Evolutionary conservation across 1,140 invertebrate genomes (phyloP), one percentile per base, ranked within the genome.

Genomic region (Heliconius eleuchia): DNA sequence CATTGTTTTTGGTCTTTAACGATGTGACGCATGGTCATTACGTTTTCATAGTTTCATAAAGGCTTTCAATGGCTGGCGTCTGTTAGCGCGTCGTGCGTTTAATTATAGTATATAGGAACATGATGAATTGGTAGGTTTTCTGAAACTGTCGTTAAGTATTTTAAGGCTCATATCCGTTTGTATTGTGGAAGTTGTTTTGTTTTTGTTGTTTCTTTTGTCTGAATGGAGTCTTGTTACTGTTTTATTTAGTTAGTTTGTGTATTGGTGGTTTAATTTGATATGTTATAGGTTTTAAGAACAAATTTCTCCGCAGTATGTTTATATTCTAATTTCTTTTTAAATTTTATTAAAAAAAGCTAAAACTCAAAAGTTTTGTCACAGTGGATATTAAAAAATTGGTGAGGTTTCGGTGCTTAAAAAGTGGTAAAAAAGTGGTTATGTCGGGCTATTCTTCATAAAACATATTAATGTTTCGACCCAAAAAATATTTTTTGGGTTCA

Each of bases 1-100:
- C 84, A 92, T 94, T 94, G 92, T 94, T 94, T 93, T 91, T 91
- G 91, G 91, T 94, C 91, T 94, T 94, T 94, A 92, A 91, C 91
- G 90, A 86, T 84, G 86, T 94, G 92, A 94, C 91, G 91, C 89
- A 93, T 93, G 91, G 91, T 93, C 92, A 94, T 94, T 94, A 94
- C 82, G 90, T 92, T 92, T 94, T 94, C 92, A 94, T 94, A 94
- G 92, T 94, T 94, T 90, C 88, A 92, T 92, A 93, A 94, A 94
- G 92, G 91, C 83, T 82, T 88, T 93, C 83, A 89, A 90, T 88
- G 88, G 55, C 8, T 19, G 86, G 11, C 84, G 89, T 86, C 85
- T 88, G 89, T 84, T 87, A 86, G 83, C 80, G 83, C 84, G 85
- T 76, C 87, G 89, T 92, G 90, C 78, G 87, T 88, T 92, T 94